These are phyloP conservation scores for Lepidonotus clava DNA, from an alignment of 2,888 invertebrate species.

Conservation along the genomic window DNA sequence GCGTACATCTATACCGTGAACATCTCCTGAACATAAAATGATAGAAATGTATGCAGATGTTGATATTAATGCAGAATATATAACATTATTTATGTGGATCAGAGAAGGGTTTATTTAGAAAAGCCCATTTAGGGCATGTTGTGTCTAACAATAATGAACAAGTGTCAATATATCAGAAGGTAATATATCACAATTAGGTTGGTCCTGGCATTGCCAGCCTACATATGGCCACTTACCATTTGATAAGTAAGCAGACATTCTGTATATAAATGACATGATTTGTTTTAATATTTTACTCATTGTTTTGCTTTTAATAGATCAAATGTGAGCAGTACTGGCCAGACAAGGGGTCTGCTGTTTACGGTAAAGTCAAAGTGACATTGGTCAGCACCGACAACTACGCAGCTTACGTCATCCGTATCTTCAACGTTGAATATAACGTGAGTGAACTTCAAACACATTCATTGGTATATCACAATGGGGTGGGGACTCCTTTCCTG, in stretches of 20 bases:
- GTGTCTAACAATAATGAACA: not conserved
- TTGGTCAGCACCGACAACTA: slow-evolving; percentile 7
- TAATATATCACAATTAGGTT: not conserved
- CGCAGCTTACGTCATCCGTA: slow-evolving; percentile 13
- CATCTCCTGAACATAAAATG: too few species aligned
- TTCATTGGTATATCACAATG: not conserved
- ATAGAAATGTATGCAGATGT: too few species aligned
- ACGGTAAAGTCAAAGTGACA: slow-evolving; percentile 35
- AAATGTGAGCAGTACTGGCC: slow-evolving; percentile 51
- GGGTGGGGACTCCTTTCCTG: not conserved
- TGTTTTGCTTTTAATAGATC: not conserved
- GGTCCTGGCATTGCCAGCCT: not conserved
- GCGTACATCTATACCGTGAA: too few species aligned
- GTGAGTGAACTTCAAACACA: not conserved
- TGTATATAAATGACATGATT: not conserved
- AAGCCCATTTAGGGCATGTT: not conserved
- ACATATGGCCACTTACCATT: not conserved
- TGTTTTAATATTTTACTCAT: not conserved
- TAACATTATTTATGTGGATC: too few species aligned
- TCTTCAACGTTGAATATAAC: not conserved
- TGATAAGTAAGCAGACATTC: not conserved
- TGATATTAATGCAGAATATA: too few species aligned
- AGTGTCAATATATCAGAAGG: not conserved
- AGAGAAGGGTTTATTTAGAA: too few species aligned
- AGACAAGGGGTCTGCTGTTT: not conserved